Evolutionary conservation across 1,140 invertebrate species (phyloP), one percentile per base, ranked within the genome.

Genomic region (Papilio dardanus): DNA sequence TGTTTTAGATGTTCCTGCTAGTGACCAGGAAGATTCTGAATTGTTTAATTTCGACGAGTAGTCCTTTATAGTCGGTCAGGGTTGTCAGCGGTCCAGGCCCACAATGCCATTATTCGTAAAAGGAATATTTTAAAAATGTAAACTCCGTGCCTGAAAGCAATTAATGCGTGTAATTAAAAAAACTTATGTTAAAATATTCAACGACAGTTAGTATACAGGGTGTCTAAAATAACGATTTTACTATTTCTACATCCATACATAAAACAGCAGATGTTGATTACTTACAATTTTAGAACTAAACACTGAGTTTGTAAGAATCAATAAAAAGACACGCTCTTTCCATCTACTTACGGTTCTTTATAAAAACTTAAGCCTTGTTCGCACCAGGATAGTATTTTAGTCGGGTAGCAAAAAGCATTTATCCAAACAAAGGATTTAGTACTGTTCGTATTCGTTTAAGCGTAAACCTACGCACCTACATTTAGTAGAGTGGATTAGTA

Each of bases 111-210:
- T 21, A 54, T 58, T 62, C 3, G 54, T 62, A 24, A 62, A 62
- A 28, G 21, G 24, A 28, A 6, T 62, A 62, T 62, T 62, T 30
- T 16, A 62, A 62, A 62, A 62, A 62, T 62, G 54, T 62, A 14
- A 12, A 62, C 1, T 30, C 24, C 54, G 24, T 28, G 54, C 8
- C 54, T 62, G 12, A 28, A 28, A 62, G 24, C 54, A 62, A 62
- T 62, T 62, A 62, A 3, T 62, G 5, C 12, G 19, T 7, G 54
- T 28, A 28, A 62, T 62, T 62, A 28, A 28, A 62, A 24, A 62
- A 16, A 62, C 21, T 28, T 28, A 54, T 0, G 21, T 54, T 62
- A 62, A 14, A 62, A 28, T 62, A 4, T 62, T 28, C 54, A 30
- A 62, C 24, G 24, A 62, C 54, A 62, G 12, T 62, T 28, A 62